Evolutionary conservation across 1,140 invertebrate genomes (phyloP), one percentile per base, ranked within the genome.

Genomic region (Scylla paramamosain): DNA sequence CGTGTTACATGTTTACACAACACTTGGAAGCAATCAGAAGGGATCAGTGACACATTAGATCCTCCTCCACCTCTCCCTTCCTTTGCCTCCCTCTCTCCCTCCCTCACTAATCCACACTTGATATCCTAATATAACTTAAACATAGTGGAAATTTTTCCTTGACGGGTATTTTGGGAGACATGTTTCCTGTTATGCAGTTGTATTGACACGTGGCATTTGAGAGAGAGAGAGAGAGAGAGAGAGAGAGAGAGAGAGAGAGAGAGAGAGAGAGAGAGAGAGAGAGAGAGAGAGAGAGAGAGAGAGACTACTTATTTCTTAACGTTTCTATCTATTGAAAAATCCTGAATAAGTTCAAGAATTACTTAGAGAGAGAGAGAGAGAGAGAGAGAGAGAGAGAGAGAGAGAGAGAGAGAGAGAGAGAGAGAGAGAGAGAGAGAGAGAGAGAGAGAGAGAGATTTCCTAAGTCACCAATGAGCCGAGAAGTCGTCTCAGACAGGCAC

Each of bases 351-450:
- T n/a, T n/a, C n/a, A n/a, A n/a, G n/a, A n/a, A n/a, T n/a, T n/a
- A n/a, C n/a, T n/a, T n/a, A n/a, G n/a, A n/a, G n/a, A n/a, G n/a
- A n/a, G n/a, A 52, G 48, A 52, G 48, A 52, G 48, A 31, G 82
- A 83, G 82, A 77, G 59, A 77, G 59, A 77, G 59, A 77, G 59
- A 77, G 59, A 77, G 59, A 77, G 59, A 77, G 59, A 77, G 59
- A 77, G 59, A 77, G 59, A 77, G 59, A 77, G 59, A 77, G 59
- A 77, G 59, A 77, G 59, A 77, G 59, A 77, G 59, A 77, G 59
- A 77, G 59, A 77, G 59, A 77, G 59, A 77, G 59, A 77, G 77
- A 82, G 77, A 82, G 77, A 82, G 77, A 82, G 77, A 28, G 77
- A 82, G 77, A 82, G 77, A 82, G 77, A 28, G 77, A 82, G 77